Percentiles rank a stretch among this genome's conserved stretches.
These are phyloP conservation scores for Eupeodes corollae DNA, from an alignment of 1,140 invertebrate genomes.

Conservation along the genomic window DNA sequence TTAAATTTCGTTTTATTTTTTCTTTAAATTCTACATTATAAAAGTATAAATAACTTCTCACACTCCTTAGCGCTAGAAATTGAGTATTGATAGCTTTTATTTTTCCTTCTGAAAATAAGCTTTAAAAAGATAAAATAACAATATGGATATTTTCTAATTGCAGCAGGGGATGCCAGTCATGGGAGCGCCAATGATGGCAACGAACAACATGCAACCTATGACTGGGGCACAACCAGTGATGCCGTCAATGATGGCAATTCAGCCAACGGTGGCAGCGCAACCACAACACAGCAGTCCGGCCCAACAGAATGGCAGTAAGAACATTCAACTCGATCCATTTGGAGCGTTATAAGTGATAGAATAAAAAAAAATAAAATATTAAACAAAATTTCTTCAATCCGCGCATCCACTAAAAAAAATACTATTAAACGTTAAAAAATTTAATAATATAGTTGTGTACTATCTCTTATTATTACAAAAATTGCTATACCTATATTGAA, in stretches of 20 bases:
- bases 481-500: too few species aligned
- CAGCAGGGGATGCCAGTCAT: slow-evolving; percentile 37
- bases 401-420: too few species aligned
- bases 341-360: slow-evolving; percentile 30
- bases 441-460: too few species aligned
- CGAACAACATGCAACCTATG: slow-evolving; percentile 28
- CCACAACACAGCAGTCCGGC: slow-evolving; percentile 25
- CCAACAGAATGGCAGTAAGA: slow-evolving; percentile 22
- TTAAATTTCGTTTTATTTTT: slow-evolving; percentile 4
- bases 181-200: slow-evolving; percentile 20
- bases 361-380: neutral
- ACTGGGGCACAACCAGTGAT: slow-evolving; percentile 35
- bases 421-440: too few species aligned
- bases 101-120: neutral
- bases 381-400: neutral
- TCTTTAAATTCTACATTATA: neutral
- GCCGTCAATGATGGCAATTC: slow-evolving; percentile 16
- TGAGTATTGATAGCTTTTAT: too few species aligned
- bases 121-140: neutral
- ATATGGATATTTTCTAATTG: neutral
- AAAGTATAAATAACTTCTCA: neutral
- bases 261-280: neutral
- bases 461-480: too few species aligned
- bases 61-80: too few species aligned
- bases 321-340: slow-evolving; percentile 34